phyloP scores from a whole-genome alignment of 2,888 invertebrate species.

The Hypolimnas misippus region DNA sequence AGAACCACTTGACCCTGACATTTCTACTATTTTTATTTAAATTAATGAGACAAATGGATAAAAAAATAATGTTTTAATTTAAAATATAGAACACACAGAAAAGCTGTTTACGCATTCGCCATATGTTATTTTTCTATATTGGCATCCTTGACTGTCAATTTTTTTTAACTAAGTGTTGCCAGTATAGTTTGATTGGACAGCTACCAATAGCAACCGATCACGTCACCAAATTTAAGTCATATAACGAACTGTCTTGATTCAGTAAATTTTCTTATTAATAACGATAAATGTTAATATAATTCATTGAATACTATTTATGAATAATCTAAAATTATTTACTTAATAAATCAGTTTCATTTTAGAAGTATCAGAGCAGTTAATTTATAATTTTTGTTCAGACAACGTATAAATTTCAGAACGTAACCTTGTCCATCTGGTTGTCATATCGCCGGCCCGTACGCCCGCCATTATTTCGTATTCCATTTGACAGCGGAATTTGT shows the following conservation, averaged over 20 bases:
- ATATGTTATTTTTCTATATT: conserved; percentile 19
- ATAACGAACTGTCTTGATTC: background rate
- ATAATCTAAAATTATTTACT: no score
- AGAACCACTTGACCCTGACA: conserved; percentile 55
- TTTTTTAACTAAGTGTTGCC: background rate
- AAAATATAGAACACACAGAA: background rate
- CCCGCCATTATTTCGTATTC: conserved; percentile 14
- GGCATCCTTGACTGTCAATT: conserved; percentile 18
- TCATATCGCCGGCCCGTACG: conserved; percentile 1
- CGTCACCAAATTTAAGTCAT: background rate
- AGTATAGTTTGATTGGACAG: background rate
- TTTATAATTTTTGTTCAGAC: no score
- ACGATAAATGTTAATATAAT: no score
- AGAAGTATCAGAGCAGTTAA: no score
- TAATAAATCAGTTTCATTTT: no score
- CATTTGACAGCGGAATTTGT: conserved; percentile 5
- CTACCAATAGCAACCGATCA: background rate
- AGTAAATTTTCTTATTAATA: background rate
- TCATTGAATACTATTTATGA: no score
- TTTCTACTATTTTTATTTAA: conserved; percentile 37
- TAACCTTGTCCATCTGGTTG: background rate
- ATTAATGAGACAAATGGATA: background rate
- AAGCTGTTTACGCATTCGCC: conserved; percentile 29
- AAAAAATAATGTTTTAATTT: conserved; percentile 5
- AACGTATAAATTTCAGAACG: background rate